phyloP scores from a whole-genome alignment of 2,797 vertebrate species.

The Cyprinella venusta region DNA sequence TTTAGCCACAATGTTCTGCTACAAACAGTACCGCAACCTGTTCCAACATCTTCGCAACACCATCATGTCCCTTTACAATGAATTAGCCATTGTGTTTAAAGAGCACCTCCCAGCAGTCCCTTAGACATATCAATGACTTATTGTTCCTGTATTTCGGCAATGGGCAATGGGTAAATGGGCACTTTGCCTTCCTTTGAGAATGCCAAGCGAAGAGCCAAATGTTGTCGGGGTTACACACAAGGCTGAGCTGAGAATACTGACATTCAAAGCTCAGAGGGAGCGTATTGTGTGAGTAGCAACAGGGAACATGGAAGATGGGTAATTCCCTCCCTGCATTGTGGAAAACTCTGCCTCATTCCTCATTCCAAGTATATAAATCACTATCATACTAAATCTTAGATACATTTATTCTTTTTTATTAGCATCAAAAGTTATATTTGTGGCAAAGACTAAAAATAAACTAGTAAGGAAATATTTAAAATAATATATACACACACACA shows the following conservation, averaged over 20 bases:
- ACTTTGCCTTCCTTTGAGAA: slow-evolving; percentile 44
- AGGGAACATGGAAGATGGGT: slow-evolving; percentile 46
- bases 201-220: slow-evolving; percentile 40
- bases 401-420: not conserved
- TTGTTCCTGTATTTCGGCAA: slow-evolving; percentile 29
- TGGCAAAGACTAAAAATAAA: no score
- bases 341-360: slow-evolving; percentile 47
- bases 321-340: slow-evolving; percentile 47
- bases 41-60: slow-evolving; percentile 10
- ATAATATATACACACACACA: no score
- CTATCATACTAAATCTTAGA: not conserved
- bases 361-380: slow-evolving; percentile 48
- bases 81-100: slow-evolving; percentile 39
- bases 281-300: slow-evolving; percentile 34
- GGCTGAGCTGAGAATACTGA: slow-evolving; percentile 37
- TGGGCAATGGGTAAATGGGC: slow-evolving; percentile 42
- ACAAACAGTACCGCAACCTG: slow-evolving; percentile 1
- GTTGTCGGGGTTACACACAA: slow-evolving; percentile 58
- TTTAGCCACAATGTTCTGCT: not conserved
- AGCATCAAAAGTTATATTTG: no score
- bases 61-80: slow-evolving; percentile 14
- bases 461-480: no score
- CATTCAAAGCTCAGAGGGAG: slow-evolving; percentile 52
- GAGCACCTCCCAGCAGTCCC: slow-evolving; percentile 43
- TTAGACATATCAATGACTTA: slow-evolving; percentile 46